A percentile compares a stretch with the other conserved stretches of the same genome.
Conservation (phyloP, 2,888 invertebrate genomes). For the Perdita meconis region DNA sequence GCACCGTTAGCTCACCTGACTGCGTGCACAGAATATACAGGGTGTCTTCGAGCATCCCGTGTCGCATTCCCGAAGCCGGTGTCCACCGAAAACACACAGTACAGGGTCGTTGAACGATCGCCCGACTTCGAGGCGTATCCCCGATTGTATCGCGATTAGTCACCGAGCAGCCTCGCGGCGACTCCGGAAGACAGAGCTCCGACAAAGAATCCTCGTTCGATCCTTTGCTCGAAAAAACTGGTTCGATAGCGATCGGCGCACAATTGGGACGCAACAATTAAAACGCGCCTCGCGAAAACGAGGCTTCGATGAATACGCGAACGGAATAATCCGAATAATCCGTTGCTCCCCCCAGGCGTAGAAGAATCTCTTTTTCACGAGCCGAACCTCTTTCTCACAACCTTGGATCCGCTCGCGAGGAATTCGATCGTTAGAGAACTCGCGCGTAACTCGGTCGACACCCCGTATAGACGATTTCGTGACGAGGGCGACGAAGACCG, state of each 20-base stretch:
- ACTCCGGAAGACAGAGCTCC: neutral
- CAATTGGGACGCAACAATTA: constrained; percentile 45
- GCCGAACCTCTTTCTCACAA: too few species aligned
- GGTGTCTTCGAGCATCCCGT: constrained; percentile 51
- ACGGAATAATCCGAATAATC: constrained; percentile 35
- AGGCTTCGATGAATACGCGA: constrained; percentile 16
- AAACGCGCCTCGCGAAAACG: constrained; percentile 21
- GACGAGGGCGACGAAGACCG: constrained; percentile 8
- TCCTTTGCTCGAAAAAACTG: constrained; percentile 30
- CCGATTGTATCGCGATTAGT: constrained; percentile 6
- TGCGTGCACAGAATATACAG: constrained; percentile 80
- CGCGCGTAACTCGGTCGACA: neutral
- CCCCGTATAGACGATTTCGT: neutral
- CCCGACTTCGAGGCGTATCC: constrained; percentile 1
- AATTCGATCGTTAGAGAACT: too few species aligned
- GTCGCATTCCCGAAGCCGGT: neutral
- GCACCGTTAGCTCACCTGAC: constrained; percentile 84
- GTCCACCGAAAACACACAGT: constrained; percentile 9
- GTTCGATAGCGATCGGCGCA: constrained; percentile 32
- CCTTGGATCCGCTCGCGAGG: too few species aligned
- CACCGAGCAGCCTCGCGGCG: neutral
- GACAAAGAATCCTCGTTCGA: constrained; percentile 9
- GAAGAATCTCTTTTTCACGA: too few species aligned
- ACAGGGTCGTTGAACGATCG: constrained; percentile 16
- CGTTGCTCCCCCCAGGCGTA: constrained; percentile 15